Evolutionary conservation across 2,888 invertebrate genomes (phyloP).

Genomic region (Panopea generosa): DNA sequence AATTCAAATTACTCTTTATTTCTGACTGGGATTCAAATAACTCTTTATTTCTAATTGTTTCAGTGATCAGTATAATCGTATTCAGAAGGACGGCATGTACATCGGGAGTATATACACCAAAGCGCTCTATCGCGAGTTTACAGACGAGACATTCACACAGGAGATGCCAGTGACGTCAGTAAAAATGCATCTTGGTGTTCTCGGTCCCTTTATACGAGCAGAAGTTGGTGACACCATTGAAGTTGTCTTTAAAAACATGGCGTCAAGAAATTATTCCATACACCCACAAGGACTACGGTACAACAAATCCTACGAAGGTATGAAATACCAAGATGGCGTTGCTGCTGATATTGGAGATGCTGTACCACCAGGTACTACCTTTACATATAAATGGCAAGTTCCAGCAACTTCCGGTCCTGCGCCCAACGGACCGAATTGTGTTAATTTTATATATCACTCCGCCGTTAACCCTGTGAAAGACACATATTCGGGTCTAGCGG

Average conservation of each 20-base stretch:
- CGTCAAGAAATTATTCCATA: conserved; percentile 59
- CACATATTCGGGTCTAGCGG: conserved; percentile 69
- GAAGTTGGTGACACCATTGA: conserved; percentile 77
- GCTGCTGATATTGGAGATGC: conserved; percentile 22
- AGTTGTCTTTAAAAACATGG: conserved; percentile 69
- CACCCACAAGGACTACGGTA: conserved; percentile 61
- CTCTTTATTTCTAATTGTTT: no score
- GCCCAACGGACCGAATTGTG: conserved; percentile 69
- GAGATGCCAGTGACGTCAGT: conserved; percentile 37
- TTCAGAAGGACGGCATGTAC: conserved; percentile 59
- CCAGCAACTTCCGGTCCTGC: conserved; percentile 69
- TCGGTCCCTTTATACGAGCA: conserved; percentile 78
- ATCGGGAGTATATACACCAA: conserved; percentile 71
- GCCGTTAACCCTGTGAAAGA: conserved; percentile 69
- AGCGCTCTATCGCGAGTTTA: conserved; percentile 70
- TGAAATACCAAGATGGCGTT: conserved; percentile 38
- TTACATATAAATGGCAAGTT: conserved; percentile 68
- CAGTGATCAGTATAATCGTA: conserved; percentile 62
- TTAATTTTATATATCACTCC: conserved; percentile 74
- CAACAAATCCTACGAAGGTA: conserved; percentile 66
- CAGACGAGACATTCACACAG: conserved; percentile 66
- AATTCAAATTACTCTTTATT: no score
- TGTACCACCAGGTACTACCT: conserved; percentile 52
- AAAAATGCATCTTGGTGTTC: conserved; percentile 63
- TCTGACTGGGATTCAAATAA: no score